Conservation (phyloP, 64 coral and sea anemone genomes). For the Anthopleura sola region DNA sequence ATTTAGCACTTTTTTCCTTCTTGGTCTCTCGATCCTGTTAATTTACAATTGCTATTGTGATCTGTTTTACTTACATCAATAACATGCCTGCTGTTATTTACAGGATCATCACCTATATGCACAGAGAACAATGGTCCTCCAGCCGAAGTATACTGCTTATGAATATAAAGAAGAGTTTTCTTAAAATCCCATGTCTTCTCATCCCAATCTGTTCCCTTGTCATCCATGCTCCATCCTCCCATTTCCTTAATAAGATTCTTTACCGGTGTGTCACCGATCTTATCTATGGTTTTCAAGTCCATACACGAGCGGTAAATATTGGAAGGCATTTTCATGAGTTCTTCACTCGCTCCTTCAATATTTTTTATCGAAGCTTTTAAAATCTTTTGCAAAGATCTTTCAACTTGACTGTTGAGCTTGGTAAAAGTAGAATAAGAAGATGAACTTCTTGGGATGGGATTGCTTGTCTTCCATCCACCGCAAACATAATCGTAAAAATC, state of each 20-base stretch:
- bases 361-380: conserved; percentile 56
- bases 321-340: conserved; percentile 59
- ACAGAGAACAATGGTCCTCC: conserved; percentile 93
- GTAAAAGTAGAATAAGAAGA: conserved; percentile 91
- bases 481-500: conserved; percentile 88
- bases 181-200: conserved; percentile 71
- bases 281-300: conserved; percentile 76
- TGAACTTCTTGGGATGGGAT: conserved; percentile 83
- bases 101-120: conserved; percentile 90
- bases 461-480: conserved; percentile 72
- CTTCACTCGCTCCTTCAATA: conserved; percentile 36
- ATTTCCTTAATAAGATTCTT: conserved; percentile 71
- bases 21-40: too few species aligned
- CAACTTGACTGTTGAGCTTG: conserved; percentile 81
- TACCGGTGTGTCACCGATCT: conserved; percentile 43
- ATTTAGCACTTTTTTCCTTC: too few species aligned
- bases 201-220: conserved; percentile 46
- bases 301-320: conserved; percentile 85
- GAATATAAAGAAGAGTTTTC: conserved; percentile 62
- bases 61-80: conserved; percentile 77
- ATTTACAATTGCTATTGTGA: too few species aligned
- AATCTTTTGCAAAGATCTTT: conserved; percentile 61
- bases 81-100: conserved; percentile 86
- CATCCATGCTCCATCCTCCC: conserved; percentile 66
- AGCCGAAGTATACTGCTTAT: conserved; percentile 82